Conservation (phyloP, 1,140 invertebrate genomes). For the Solenopsis fugax region DNA sequence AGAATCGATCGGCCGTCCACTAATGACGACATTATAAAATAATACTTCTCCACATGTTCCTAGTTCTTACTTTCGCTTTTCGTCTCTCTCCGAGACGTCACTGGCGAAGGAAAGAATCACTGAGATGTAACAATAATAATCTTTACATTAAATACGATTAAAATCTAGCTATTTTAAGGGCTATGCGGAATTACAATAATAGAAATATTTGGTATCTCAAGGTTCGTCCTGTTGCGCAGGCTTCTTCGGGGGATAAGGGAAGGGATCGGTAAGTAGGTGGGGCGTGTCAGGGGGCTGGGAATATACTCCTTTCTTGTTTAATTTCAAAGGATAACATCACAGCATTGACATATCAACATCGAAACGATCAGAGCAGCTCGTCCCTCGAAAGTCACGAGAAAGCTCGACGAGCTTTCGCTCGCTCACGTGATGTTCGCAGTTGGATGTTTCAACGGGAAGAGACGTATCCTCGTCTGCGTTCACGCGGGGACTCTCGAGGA, state of each 20-base stretch:
- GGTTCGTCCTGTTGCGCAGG: conserved; percentile 59
- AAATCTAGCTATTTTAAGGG: conserved; percentile 80
- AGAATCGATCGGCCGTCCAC: conserved; percentile 71
- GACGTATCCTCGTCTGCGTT: neutral
- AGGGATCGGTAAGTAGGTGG: conserved; percentile 40
- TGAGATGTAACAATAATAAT: conserved; percentile 83
- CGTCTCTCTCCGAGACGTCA: conserved; percentile 77
- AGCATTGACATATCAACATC: conserved; percentile 85
- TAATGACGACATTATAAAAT: conserved; percentile 44
- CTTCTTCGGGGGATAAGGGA: conserved; percentile 14
- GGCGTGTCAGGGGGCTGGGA: conserved; percentile 31
- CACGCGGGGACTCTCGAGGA: conserved; percentile 61
- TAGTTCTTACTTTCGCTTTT: conserved; percentile 8
- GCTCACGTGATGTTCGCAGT: too few relatives aligned
- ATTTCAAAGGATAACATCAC: conserved; percentile 85
- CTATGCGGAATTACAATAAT: conserved; percentile 83
- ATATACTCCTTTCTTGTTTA: conserved; percentile 73
- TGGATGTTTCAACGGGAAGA: neutral
- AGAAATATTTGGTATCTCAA: conserved; percentile 74
- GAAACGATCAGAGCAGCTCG: conserved; percentile 77
- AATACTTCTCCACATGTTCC: neutral
- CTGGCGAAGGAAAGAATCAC: conserved; percentile 81
- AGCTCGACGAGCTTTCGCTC: neutral
- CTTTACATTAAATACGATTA: conserved; percentile 85
- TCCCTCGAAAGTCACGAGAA: conserved; percentile 60